These are phyloP conservation scores for Meloidogyne floridensis DNA, from an alignment of 1,140 invertebrate species.

Conservation along the genomic window DNA sequence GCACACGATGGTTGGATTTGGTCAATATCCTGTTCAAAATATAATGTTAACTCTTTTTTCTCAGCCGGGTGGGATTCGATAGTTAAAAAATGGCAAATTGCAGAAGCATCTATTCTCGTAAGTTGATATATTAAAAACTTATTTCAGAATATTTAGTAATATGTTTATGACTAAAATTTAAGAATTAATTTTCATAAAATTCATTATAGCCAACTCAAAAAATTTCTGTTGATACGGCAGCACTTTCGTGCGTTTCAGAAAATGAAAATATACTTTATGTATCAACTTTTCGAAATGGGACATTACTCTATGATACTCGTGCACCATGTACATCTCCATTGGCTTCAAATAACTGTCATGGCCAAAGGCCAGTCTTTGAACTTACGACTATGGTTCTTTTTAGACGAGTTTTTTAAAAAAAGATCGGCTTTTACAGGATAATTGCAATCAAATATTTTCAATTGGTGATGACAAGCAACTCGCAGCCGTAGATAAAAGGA, in stretches of 20 bases:
- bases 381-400: constrained; percentile 23
- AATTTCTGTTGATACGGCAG: background rate
- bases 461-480: constrained; percentile 28
- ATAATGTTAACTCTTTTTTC: constrained; percentile 20
- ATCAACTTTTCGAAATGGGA: constrained; percentile 33
- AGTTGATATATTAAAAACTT: constrained; percentile 16
- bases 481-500: constrained; percentile 22
- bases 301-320: constrained; percentile 37
- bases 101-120: constrained; percentile 30
- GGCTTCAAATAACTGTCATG: constrained; percentile 4
- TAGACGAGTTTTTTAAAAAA: background rate
- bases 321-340: constrained; percentile 18
- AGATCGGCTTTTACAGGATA: background rate
- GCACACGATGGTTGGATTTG: constrained; percentile 27
- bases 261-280: constrained; percentile 32
- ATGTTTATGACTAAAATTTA: no score
- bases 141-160: no score
- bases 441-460: constrained; percentile 21
- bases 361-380: constrained; percentile 25
- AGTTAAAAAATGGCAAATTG: constrained; percentile 41
- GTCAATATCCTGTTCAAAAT: constrained; percentile 15
- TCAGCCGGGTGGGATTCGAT: constrained; percentile 42
- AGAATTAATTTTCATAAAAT: no score
- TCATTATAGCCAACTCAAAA: constrained; percentile 7
- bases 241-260: constrained; percentile 30